phyloP scores from a whole-genome alignment of 2,888 invertebrate species.

The Acleris cristana region DNA sequence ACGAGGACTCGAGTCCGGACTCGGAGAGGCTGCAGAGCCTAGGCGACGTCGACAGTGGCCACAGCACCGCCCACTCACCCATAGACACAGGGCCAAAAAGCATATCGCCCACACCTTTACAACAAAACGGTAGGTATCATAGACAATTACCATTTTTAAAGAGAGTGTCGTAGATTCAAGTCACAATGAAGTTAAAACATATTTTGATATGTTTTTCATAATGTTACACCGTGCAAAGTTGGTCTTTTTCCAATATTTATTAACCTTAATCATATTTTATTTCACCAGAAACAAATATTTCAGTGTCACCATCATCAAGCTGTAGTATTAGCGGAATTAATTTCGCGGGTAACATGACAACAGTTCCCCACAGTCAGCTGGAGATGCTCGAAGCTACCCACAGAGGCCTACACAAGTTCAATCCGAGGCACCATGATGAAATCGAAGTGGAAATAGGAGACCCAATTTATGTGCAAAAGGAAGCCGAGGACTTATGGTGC shows the following conservation, averaged over 20 bases:
- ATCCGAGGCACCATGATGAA: conserved; percentile 97
- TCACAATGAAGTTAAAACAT: neutral
- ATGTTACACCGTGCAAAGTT: neutral
- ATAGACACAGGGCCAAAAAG: conserved; percentile 92
- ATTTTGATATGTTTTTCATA: too few species aligned
- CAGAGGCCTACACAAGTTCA: conserved; percentile 96
- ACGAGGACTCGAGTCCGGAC: conserved; percentile 94
- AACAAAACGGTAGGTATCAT: conserved; percentile 70
- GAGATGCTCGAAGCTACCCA: conserved; percentile 97
- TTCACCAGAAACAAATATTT: conserved; percentile 46
- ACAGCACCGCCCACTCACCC: conserved; percentile 96
- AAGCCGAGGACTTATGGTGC: conserved; percentile 98
- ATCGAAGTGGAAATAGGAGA: conserved; percentile 98
- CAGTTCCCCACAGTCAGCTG: conserved; percentile 90
- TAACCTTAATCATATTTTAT: neutral
- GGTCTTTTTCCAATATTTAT: neutral
- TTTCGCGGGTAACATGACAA: conserved; percentile 86
- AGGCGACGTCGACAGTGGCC: conserved; percentile 93
- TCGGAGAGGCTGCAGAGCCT: conserved; percentile 91
- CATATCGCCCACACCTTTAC: conserved; percentile 88
- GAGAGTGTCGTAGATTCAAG: too few species aligned
- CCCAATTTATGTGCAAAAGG: conserved; percentile 97
- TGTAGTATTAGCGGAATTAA: conserved; percentile 81
- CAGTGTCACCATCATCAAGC: conserved; percentile 85
- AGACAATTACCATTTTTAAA: neutral